Percentiles rank a stretch among this genome's conserved stretches.
Evolutionary conservation across 1,140 invertebrate genomes (phyloP).

Genomic region (Drosophila sechellia): DNA sequence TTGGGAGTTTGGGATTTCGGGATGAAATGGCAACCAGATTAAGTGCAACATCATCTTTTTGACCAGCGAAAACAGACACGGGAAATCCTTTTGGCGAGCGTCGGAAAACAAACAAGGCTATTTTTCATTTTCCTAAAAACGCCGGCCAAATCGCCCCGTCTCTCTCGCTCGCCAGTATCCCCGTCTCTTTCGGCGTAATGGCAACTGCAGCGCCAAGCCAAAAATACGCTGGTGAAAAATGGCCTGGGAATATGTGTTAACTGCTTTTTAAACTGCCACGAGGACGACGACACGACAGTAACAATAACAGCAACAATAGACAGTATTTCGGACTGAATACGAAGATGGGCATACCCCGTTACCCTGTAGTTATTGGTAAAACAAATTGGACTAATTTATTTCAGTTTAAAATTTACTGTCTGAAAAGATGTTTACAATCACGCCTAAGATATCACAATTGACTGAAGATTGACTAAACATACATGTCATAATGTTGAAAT

Average conservation of each 20-base stretch:
- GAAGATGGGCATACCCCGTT: slow-evolving; percentile 15
- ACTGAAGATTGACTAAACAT: too few species aligned
- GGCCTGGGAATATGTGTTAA: slow-evolving; percentile 84
- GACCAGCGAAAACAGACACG: slow-evolving; percentile 48
- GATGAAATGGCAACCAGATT: slow-evolving; percentile 72
- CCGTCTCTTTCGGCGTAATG: slow-evolving; percentile 34
- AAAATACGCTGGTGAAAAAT: slow-evolving; percentile 83
- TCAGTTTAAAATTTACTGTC: too few species aligned
- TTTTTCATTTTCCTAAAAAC: slow-evolving; percentile 83
- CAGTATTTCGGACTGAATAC: neutral
- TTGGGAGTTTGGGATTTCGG: slow-evolving; percentile 3
- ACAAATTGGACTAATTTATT: neutral
- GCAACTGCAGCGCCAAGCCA: slow-evolving; percentile 63
- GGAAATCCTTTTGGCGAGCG: slow-evolving; percentile 50
- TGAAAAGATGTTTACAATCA: too few species aligned
- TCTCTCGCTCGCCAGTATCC: neutral
- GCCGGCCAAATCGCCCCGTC: slow-evolving; percentile 50
- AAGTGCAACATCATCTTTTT: slow-evolving; percentile 76
- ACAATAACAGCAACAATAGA: slow-evolving; percentile 28
- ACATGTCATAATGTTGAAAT: too few species aligned
- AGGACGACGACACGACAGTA: slow-evolving; percentile 75
- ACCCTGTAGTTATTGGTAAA: too few species aligned
- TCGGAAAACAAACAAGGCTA: slow-evolving; percentile 73
- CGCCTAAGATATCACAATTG: too few species aligned
- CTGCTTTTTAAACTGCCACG: slow-evolving; percentile 84